Conservation (phyloP, 2,888 invertebrate genomes). For the Agrotis exclamationis region DNA sequence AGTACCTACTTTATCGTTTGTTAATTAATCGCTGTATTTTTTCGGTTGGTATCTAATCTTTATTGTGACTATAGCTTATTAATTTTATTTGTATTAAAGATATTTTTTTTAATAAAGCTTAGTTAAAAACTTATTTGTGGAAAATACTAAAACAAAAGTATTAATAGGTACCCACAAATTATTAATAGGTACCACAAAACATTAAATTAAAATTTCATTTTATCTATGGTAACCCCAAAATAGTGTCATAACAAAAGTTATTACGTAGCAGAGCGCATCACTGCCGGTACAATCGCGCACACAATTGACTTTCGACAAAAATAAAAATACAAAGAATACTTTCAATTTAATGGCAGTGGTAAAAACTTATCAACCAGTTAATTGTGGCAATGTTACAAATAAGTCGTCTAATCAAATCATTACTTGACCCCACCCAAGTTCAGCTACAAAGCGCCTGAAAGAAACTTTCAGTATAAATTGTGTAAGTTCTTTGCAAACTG, state of each 20-base stretch:
- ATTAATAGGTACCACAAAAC: no score
- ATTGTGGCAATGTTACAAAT: conserved; percentile 23
- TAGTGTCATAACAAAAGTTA: neutral
- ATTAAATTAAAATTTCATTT: neutral
- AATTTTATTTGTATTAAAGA: neutral
- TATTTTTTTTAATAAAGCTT: no score
- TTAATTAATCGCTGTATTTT: conserved; percentile 33
- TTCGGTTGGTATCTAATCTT: neutral
- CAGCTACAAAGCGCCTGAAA: conserved; percentile 24
- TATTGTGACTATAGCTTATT: neutral
- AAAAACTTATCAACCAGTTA: conserved; percentile 10
- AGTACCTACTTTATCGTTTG: conserved; percentile 35
- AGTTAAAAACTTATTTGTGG: no score
- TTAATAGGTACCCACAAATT: neutral
- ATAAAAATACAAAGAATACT: neutral
- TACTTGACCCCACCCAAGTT: conserved; percentile 62
- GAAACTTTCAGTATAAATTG: conserved; percentile 34
- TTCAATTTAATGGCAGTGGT: neutral
- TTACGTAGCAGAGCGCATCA: conserved; percentile 6
- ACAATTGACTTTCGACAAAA: neutral
- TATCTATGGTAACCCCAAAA: neutral
- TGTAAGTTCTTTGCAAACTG: conserved; percentile 17
- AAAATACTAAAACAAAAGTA: no score
- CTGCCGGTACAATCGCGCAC: conserved; percentile 20
- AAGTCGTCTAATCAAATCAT: conserved; percentile 25